phyloP scores from a whole-genome alignment of 1,140 invertebrate species.

The Apis laboriosa region DNA sequence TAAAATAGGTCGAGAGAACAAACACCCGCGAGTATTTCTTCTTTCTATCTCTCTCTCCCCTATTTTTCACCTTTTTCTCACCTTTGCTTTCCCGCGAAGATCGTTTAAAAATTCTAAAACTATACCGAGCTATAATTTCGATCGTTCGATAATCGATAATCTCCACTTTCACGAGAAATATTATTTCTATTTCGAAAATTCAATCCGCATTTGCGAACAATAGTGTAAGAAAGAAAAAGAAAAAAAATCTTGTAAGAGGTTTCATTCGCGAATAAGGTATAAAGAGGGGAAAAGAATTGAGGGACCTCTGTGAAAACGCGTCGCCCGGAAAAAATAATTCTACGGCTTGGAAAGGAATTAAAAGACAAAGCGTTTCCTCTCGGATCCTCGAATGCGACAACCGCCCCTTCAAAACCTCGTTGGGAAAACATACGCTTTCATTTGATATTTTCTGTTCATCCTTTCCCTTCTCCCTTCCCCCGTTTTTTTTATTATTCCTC shows the following conservation, averaged over 20 bases:
- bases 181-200: too few species aligned
- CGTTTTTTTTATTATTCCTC: not conserved
- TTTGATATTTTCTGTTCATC: not conserved
- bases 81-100: not conserved
- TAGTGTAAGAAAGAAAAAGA: too few species aligned
- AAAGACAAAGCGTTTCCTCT: constrained; percentile 23
- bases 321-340: constrained; percentile 11
- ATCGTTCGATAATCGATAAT: too few species aligned
- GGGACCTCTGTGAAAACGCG: not conserved
- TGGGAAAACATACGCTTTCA: not conserved
- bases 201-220: too few species aligned
- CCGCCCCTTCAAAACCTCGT: not conserved
- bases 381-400: constrained; percentile 2
- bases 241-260: too few species aligned
- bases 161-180: too few species aligned
- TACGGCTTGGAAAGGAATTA: constrained; percentile 14
- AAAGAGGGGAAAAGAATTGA: not conserved
- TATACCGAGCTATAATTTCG: too few species aligned
- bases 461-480: not conserved
- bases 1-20: constrained; percentile 48
- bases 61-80: not conserved
- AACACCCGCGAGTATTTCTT: constrained; percentile 51
- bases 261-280: not conserved
- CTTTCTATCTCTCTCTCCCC: constrained; percentile 1
- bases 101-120: too few species aligned